Conservation (phyloP, 35 echinoderm and acorn worm species). For the Apostichopus californicus region DNA sequence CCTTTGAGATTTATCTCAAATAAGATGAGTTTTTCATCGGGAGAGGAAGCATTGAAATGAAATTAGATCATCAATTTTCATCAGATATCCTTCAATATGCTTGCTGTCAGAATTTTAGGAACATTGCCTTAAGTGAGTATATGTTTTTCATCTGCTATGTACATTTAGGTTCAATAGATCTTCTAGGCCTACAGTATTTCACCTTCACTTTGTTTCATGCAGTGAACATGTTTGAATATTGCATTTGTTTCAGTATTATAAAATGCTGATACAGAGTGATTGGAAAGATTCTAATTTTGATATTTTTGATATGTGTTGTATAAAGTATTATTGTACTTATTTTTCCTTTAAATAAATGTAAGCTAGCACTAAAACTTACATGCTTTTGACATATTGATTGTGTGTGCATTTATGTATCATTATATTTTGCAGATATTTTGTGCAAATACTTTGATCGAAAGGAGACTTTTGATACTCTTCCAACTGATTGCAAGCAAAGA, state of each 20-base stretch:
- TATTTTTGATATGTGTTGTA: too few relatives aligned
- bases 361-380: background rate
- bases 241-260: too few relatives aligned
- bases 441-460: background rate
- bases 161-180: too few relatives aligned
- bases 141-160: too few relatives aligned
- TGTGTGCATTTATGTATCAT: background rate
- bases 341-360: background rate
- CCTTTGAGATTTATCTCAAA: too few relatives aligned
- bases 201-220: too few relatives aligned
- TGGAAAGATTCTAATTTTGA: too few relatives aligned
- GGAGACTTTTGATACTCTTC: background rate
- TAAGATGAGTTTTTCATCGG: too few relatives aligned
- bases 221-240: too few relatives aligned
- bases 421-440: slow-evolving; percentile 2
- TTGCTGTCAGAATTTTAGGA: background rate
- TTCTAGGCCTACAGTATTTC: too few relatives aligned
- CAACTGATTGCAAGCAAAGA: background rate
- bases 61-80: background rate
- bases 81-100: slow-evolving; percentile 5
- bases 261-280: too few relatives aligned
- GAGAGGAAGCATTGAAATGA: too few relatives aligned
- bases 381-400: background rate
- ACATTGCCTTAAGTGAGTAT: slow-evolving; percentile 14
- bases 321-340: background rate